Evolutionary conservation across 2,888 invertebrate species (phyloP).

Genomic region (Epinotia bilunana): DNA sequence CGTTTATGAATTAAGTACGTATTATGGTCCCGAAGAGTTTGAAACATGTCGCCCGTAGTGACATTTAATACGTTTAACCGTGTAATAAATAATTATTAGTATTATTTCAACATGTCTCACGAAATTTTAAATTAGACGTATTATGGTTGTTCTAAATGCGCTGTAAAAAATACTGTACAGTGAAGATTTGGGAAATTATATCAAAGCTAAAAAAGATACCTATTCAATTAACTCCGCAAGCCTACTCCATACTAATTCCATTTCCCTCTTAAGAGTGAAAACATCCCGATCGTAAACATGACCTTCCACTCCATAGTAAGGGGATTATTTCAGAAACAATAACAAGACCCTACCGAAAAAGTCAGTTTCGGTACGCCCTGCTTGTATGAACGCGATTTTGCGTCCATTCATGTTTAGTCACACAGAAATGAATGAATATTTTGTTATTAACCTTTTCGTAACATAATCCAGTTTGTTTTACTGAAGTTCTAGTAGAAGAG

Average conservation of each 20-base stretch:
- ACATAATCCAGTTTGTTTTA: too few species aligned
- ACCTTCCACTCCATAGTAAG: background rate
- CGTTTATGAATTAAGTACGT: too few species aligned
- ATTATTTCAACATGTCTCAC: too few species aligned
- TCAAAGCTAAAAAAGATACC: background rate
- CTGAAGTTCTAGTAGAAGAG: too few species aligned
- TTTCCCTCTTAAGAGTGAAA: constrained; percentile 10
- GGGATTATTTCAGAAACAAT: constrained; percentile 23
- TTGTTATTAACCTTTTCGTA: too few species aligned
- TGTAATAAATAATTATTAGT: too few species aligned
- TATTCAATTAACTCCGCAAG: background rate
- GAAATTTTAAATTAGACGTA: too few species aligned
- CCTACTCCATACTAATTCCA: constrained; percentile 1
- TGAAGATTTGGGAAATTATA: background rate
- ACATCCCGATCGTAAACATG: background rate
- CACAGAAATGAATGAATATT: background rate
- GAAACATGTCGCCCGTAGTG: too few species aligned
- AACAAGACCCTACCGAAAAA: background rate
- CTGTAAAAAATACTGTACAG: too few species aligned
- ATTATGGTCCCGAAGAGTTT: too few species aligned
- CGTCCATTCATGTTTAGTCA: background rate
- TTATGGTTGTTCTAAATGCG: too few species aligned
- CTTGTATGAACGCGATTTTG: background rate
- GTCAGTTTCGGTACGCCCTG: background rate
- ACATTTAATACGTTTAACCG: too few species aligned